phyloP scores from a whole-genome alignment of 2,888 invertebrate species.

The Quadroppia sp. region DNA sequence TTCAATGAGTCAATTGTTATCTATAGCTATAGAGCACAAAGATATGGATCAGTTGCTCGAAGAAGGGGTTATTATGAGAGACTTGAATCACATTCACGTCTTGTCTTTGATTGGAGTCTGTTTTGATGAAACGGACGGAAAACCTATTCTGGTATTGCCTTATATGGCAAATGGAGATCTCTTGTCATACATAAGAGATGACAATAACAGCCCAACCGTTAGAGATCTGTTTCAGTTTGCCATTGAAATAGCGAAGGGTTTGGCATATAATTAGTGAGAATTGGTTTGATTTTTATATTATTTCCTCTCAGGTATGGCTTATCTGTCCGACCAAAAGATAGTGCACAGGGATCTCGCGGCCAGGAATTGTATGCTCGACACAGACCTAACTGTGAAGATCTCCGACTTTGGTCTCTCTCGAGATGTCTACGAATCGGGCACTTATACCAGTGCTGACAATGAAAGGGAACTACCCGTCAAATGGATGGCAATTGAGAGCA shows the following conservation, averaged over 20 bases:
- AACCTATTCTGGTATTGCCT: slow-evolving; percentile 57
- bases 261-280: neutral
- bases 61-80: slow-evolving; percentile 58
- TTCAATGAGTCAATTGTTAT: neutral
- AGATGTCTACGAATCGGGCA: slow-evolving; percentile 58
- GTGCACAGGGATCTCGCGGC: slow-evolving; percentile 59
- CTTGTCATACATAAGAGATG: slow-evolving; percentile 54
- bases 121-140: slow-evolving; percentile 51
- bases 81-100: slow-evolving; percentile 57
- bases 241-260: slow-evolving; percentile 56
- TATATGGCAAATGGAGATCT: slow-evolving; percentile 59
- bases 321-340: slow-evolving; percentile 57
- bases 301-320: slow-evolving; percentile 56
- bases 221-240: slow-evolving; percentile 56
- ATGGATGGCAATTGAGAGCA: slow-evolving; percentile 57
- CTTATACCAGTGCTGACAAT: slow-evolving; percentile 55
- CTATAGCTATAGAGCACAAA: slow-evolving; percentile 50
- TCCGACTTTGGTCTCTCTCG: slow-evolving; percentile 61
- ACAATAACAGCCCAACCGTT: slow-evolving; percentile 55
- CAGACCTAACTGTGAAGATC: slow-evolving; percentile 55
- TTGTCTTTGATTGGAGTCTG: slow-evolving; percentile 56
- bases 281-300: neutral
- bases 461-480: slow-evolving; percentile 55
- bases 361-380: slow-evolving; percentile 59
- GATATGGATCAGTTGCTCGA: slow-evolving; percentile 52